These are phyloP conservation scores for Rhinatrema bivittatum DNA, from an alignment of 2,797 vertebrate genomes.

Conservation along the genomic window DNA sequence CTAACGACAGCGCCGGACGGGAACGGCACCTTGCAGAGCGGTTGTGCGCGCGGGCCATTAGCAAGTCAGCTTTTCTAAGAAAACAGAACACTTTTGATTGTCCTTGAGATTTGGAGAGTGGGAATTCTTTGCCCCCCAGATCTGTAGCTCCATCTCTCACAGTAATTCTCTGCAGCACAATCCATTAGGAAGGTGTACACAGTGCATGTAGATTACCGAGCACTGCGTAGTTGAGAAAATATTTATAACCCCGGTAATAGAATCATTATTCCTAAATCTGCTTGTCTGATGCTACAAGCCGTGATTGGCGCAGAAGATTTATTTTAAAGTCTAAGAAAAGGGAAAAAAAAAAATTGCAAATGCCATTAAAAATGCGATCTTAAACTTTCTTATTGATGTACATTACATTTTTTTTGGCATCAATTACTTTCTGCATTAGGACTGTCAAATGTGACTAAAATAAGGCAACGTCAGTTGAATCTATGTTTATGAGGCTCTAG, in stretches of 20 bases:
- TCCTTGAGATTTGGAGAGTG: no score
- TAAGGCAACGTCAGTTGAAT: neutral
- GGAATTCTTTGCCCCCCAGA: no score
- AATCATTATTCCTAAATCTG: conserved; percentile 26
- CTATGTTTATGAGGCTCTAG: conserved; percentile 29
- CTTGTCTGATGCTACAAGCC: conserved; percentile 15
- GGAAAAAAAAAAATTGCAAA: neutral
- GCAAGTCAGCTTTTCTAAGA: no score
- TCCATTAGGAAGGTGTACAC: conserved; percentile 4
- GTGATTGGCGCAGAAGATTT: no score
- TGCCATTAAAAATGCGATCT: neutral
- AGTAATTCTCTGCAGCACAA: neutral
- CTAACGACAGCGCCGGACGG: no score
- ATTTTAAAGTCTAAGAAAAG: neutral
- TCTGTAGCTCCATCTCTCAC: neutral
- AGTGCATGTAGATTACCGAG: conserved; percentile 21
- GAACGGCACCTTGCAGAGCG: no score
- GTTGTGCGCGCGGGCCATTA: no score
- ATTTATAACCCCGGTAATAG: conserved; percentile 25
- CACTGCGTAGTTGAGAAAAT: conserved; percentile 21
- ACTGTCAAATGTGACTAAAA: conserved; percentile 1
- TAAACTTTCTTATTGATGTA: conserved; percentile 3
- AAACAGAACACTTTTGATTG: no score
- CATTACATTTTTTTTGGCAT: conserved; percentile 4
- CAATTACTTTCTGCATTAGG: conserved; percentile 10